phyloP scores from a whole-genome alignment of 2,888 invertebrate genomes.

The Schizaphis graminum region DNA sequence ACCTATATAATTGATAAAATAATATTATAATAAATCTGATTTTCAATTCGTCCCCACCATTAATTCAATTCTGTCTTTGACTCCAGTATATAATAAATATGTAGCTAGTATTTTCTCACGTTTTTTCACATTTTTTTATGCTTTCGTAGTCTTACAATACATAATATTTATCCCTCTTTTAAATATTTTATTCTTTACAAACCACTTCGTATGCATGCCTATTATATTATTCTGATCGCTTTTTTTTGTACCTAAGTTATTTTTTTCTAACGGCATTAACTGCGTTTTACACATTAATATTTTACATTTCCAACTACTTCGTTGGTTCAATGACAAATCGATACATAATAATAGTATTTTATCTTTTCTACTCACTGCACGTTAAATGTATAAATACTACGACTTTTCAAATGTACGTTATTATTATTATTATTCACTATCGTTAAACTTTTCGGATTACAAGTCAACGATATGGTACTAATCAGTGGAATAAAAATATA shows the following conservation, averaged over 20 bases:
- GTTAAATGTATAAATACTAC: background rate
- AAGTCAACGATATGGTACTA: background rate
- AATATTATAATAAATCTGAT: background rate
- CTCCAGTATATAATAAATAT: background rate
- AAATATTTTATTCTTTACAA: background rate
- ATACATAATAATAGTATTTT: background rate
- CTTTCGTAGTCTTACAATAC: background rate
- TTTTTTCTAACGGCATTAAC: background rate
- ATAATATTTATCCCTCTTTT: background rate
- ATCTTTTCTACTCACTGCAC: background rate
- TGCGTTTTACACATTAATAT: background rate
- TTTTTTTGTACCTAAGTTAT: background rate
- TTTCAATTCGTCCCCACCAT: background rate
- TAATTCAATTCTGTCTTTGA: background rate
- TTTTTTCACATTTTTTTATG: background rate
- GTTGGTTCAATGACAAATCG: background rate
- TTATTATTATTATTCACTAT: background rate
- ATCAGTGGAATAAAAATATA: background rate
- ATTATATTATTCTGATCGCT: background rate
- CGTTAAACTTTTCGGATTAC: background rate
- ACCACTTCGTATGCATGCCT: background rate
- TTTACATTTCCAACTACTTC: background rate
- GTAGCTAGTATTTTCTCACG: background rate
- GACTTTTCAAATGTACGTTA: background rate
- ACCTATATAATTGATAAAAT: background rate